Evolutionary conservation across 2,113 vertebrate genomes (phyloP), one percentile per base, ranked within the genome.

Genomic region (Apteryx mantelli): DNA sequence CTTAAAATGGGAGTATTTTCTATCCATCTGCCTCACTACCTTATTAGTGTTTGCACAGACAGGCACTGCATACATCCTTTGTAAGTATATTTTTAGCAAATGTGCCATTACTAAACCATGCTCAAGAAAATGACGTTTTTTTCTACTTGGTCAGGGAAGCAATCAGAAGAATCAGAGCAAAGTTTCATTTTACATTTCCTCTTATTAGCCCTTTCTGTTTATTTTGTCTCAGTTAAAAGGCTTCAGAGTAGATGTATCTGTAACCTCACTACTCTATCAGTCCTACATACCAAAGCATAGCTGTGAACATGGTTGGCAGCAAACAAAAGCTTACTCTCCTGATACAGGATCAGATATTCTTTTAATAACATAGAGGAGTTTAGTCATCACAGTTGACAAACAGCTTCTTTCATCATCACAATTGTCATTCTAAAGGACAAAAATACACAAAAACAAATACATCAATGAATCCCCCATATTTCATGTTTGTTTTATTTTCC

Each of bases 1-100:
- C 7, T 61, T 77, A 78, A 82, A 90, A 56, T 0, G 0, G 30
- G 13, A 64, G 5, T 11, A 11, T 5, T 70, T 88, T 66, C 0
- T 0, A 30, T n/a, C n/a, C 19, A 1, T 0, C 12, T 55, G 7
- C 46, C 63, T 77, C 71, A 44, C 3, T 42, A 2, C 8, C 8
- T 58, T 48, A 7, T n/a, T 42, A 53, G 5, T 7, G 9, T 32
- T 69, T 86, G n/a, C 22, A 63, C n/a, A 77, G 88, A 34, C 32
- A 83, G 25, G 16, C 16, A n/a, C 5, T 85, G 6, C 8, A 13
- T 9, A 4, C 46, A 55, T 7, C 38, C 5, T 73, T 46, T 44
- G 2, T 38, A 58, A 86, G 13, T 19, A 4, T 8, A 16, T 36
- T 75, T 79, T 66, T 85, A 25, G 53, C 8, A 87, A 91, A 65